Evolutionary conservation across 1,140 invertebrate genomes (phyloP).

Genomic region (Pseudomyrmex cubaensis): DNA sequence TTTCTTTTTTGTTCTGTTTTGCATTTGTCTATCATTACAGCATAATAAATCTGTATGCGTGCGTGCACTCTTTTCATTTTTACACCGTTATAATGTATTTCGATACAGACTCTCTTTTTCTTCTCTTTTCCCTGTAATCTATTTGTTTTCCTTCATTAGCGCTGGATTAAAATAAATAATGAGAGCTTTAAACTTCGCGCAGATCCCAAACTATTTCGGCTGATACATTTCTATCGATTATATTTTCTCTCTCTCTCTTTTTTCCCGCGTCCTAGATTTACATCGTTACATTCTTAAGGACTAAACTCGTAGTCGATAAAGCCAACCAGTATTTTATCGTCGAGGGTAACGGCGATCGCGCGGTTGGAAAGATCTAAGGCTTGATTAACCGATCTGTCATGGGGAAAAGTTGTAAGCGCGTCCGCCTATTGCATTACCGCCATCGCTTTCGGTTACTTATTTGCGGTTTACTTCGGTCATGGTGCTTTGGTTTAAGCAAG

Average conservation of each 20-base stretch:
- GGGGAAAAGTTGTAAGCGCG: constrained; percentile 35
- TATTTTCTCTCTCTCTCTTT: not conserved
- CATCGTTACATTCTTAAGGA: constrained; percentile 41
- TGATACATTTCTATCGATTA: constrained; percentile 45
- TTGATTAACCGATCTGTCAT: constrained; percentile 58
- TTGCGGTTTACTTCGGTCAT: too few species aligned
- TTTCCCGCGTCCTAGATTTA: not conserved
- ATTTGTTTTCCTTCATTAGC: too few species aligned
- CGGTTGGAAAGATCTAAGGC: constrained; percentile 32
- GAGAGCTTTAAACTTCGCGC: not conserved
- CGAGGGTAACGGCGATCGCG: not conserved
- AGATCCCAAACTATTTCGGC: not conserved
- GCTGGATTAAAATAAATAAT: not conserved
- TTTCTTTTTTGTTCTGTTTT: not conserved
- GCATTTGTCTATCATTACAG: constrained; percentile 23
- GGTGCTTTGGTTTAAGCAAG: not conserved
- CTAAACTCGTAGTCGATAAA: constrained; percentile 27
- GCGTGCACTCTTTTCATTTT: not conserved
- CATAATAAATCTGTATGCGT: not conserved
- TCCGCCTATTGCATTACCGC: not conserved
- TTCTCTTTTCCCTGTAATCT: not conserved
- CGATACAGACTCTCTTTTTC: not conserved
- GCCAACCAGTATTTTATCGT: constrained; percentile 52
- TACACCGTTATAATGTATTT: not conserved
- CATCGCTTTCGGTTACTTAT: constrained; percentile 20